Base-by-base conservation (phyloP, 1,140 invertebrate genomes). In the Drosophila guanche region DNA sequence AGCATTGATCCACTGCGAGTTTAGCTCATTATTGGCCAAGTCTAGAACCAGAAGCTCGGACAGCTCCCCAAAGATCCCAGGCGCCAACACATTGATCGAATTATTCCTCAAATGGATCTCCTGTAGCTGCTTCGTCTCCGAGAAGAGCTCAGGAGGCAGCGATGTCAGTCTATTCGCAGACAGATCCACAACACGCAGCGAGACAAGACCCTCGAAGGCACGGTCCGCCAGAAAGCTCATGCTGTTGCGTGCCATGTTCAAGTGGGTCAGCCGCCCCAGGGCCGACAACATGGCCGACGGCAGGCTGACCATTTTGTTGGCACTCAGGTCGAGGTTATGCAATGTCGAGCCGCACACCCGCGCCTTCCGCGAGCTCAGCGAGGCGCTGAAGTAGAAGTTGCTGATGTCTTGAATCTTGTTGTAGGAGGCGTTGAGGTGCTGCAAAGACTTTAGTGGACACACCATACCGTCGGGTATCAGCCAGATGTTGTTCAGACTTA, bases 401-500 rank as follows among this genome's bases (percentile, higher is more conserved):
- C 93, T 93, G 20, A 97, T 93, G 78, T 97, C 96, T 66, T 95
- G 93, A 72, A 98, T 93, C 79, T 95, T 93, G 86, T 97, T 97
- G 63, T 94, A 94, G 40, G 96, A 97, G 69, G 97, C 93, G 92
- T 97, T 97, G 5, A 97, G 92, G 76, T 95, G 93, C 90, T 95
- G 95, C 14, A 97, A 92, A 69, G 95, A 95, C 55, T 95, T 94
- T 33, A 98, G 91, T 1, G 95, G 94, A 85, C 97, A 98, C 27
- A 98, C 93, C 37, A 96, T 94, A 55, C 95, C 96, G 67, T 96
- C 95, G 8, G 97, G 97, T 81, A 98, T 93, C 20, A 93, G 94
- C 93, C 95, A 95, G 92, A 98, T 96, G 92, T 97, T 97, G 91
- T 98, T 98, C 86, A 96, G 94, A 54, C 96, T 96, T 7, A 98